These are phyloP conservation scores for Hyppa rectilinea DNA, from an alignment of 2,888 invertebrate genomes.

Conservation along the genomic window DNA sequence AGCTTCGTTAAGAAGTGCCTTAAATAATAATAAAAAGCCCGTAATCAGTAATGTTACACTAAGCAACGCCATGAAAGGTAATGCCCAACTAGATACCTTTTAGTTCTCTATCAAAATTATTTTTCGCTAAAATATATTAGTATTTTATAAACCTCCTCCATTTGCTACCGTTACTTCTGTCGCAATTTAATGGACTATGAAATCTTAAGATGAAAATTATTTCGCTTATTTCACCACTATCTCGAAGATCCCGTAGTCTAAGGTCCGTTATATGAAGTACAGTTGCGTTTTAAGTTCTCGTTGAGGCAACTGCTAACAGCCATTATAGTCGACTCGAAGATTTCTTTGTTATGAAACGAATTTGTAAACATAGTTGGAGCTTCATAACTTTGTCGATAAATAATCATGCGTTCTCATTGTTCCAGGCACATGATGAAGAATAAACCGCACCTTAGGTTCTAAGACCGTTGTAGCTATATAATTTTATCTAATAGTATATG, in stretches of 20 bases:
- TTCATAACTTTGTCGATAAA: constrained; percentile 7
- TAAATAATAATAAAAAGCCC: no score
- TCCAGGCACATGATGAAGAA: constrained; percentile 96
- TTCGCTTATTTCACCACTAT: background rate
- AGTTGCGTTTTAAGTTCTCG: background rate
- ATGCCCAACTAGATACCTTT: background rate
- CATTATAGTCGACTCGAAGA: background rate
- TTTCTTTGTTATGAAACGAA: constrained; percentile 17
- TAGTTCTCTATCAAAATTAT: background rate
- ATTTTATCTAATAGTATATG: constrained; percentile 79
- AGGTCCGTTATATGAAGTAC: background rate
- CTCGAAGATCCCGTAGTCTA: background rate
- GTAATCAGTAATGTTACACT: background rate
- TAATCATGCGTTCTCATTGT: constrained; percentile 68
- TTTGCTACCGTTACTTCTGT: background rate
- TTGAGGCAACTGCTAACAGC: background rate
- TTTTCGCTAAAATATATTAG: background rate
- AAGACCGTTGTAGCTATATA: constrained; percentile 81
- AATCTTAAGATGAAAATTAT: background rate
- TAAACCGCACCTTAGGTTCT: constrained; percentile 96
- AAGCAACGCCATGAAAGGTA: background rate
- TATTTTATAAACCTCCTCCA: background rate
- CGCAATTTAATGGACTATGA: background rate
- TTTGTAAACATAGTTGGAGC: constrained; percentile 6
- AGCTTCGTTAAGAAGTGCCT: background rate